A percentile compares a stretch with the other conserved stretches of the same genome.
Conservation (phyloP, 2,113 vertebrate species). For the Geothlypis trichas region DNA sequence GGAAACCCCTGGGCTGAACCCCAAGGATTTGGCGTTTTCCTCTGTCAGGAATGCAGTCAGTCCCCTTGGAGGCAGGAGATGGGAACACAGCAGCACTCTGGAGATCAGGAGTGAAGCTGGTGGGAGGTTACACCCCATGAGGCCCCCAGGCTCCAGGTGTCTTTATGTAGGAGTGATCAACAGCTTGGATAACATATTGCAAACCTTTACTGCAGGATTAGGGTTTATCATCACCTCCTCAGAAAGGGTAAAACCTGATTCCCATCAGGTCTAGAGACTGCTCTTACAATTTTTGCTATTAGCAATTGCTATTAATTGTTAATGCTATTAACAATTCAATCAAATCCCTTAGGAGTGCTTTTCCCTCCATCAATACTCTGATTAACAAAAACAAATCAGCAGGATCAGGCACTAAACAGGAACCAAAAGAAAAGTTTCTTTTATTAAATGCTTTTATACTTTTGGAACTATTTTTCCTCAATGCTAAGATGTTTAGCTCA, state of each 20-base stretch:
- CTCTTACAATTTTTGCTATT: neutral
- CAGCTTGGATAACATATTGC: neutral
- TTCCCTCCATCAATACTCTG: neutral
- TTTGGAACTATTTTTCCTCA: neutral
- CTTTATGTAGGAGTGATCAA: neutral
- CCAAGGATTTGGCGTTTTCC: neutral
- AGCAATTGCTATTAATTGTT: neutral
- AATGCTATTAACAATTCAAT: neutral
- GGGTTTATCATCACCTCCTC: neutral
- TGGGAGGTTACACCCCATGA: fast-evolving
- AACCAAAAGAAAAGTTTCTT: neutral
- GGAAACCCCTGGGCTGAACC: neutral
- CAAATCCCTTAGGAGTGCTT: neutral
- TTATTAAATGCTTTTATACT: neutral
- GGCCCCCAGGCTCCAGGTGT: neutral
- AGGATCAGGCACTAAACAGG: neutral
- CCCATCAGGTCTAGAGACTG: neutral
- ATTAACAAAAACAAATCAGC: neutral
- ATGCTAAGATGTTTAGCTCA: neutral
- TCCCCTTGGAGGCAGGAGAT: neutral
- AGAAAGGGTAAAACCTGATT: neutral
- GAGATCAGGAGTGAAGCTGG: neutral
- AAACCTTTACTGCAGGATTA: neutral
- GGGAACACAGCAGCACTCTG: neutral
- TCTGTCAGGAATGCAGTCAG: neutral